These are phyloP conservation scores for Xiphorhynchus elegans DNA, from an alignment of 2,113 vertebrate genomes.

Conservation along the genomic window DNA sequence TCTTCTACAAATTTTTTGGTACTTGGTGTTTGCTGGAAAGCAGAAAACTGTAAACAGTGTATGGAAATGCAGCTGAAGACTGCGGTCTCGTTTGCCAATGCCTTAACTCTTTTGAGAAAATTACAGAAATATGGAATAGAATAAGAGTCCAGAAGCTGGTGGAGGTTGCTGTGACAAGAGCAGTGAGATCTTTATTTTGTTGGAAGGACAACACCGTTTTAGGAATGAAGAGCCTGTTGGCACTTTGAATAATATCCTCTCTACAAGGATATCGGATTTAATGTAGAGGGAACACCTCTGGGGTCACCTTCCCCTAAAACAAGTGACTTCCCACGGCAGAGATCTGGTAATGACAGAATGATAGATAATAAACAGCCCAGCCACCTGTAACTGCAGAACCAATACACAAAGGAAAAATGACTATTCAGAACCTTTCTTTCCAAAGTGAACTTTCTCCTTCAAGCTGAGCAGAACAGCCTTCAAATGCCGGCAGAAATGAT, in stretches of 20 bases:
- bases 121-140: background rate
- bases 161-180: background rate
- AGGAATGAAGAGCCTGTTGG: background rate
- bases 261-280: background rate
- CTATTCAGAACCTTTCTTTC: conserved; percentile 42
- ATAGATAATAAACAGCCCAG: background rate
- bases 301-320: background rate
- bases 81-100: background rate
- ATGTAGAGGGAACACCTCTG: background rate
- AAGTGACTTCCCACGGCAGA: background rate
- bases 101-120: background rate
- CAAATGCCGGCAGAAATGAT: background rate
- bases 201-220: background rate
- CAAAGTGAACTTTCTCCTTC: background rate
- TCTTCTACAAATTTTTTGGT: background rate
- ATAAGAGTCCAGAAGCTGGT: no score
- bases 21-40: background rate
- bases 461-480: background rate
- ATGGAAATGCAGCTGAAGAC: background rate
- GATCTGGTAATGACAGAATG: background rate
- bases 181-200: background rate
- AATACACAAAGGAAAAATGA: background rate
- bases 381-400: conserved; percentile 17
- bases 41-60: background rate
- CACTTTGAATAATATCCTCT: background rate